Conservation (phyloP, 1,140 invertebrate genomes). For the Vanessa atalanta region DNA sequence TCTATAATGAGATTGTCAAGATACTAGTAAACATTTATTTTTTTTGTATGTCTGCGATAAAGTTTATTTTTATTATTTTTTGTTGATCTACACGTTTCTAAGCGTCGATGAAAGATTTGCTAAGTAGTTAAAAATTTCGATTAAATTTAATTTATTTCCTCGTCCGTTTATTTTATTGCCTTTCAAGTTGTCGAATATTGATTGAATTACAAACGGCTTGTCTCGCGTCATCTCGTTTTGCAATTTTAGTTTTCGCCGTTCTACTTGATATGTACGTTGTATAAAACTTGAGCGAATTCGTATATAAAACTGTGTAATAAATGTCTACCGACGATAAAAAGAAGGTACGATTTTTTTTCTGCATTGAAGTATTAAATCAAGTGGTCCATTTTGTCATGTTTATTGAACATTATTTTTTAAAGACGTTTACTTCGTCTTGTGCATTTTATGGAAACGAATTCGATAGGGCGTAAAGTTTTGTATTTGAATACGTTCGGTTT, state of each 20-base stretch:
- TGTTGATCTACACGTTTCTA: conserved; percentile 32
- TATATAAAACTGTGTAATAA: conserved; percentile 8
- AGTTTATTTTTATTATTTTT: conserved; percentile 37
- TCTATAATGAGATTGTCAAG: conserved; percentile 54
- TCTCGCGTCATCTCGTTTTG: conserved; percentile 9
- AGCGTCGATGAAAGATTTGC: conserved; percentile 29
- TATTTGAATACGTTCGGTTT: conserved; percentile 26
- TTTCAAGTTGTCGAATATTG: conserved; percentile 34
- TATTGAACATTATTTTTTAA: conserved; percentile 28
- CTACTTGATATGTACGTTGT: conserved; percentile 10
- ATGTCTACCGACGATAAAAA: conserved; percentile 28
- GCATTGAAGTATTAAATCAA: conserved; percentile 25
- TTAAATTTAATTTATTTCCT: conserved; percentile 44
- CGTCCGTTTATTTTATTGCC: conserved; percentile 37
- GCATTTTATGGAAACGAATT: conserved; percentile 30
- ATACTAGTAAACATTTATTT: conserved; percentile 32
- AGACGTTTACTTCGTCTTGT: conserved; percentile 31
- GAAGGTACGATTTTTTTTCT: conserved; percentile 26
- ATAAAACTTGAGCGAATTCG: not conserved
- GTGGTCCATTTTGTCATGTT: conserved; percentile 35
- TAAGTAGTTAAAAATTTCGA: conserved; percentile 46
- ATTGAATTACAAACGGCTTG: conserved; percentile 35
- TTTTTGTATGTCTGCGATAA: conserved; percentile 18
- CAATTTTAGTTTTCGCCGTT: conserved; percentile 3
- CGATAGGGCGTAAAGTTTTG: conserved; percentile 25